Evolutionary conservation across 1,140 invertebrate genomes (phyloP).

Genomic region (Zaprionus gabonicus): DNA sequence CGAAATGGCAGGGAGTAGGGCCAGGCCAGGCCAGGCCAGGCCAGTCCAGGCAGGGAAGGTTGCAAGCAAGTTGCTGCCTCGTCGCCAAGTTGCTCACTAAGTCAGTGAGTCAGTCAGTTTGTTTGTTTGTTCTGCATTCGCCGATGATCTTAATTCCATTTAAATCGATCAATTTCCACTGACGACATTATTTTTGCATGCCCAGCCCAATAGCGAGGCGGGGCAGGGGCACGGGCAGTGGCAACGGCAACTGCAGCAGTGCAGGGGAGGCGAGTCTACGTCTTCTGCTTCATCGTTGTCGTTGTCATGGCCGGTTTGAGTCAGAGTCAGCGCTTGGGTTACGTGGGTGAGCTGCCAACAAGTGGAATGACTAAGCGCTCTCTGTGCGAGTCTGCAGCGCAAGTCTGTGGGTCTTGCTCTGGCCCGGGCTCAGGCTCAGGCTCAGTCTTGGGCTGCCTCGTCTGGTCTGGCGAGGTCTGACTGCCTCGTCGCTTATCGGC

Average conservation of each 20-base stretch:
- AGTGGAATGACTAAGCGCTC: conserved; percentile 80
- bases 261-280: conserved; percentile 13
- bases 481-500: conserved; percentile 54
- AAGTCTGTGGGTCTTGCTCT: not conserved
- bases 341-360: conserved; percentile 81
- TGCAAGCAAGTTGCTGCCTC: conserved; percentile 23
- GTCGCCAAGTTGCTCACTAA: conserved; percentile 70
- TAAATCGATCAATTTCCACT: conserved; percentile 82
- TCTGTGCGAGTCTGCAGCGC: not conserved
- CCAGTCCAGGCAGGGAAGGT: not conserved
- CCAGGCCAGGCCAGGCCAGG: not conserved
- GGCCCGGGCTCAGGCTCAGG: not conserved
- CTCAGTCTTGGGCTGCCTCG: not conserved
- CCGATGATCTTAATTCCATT: conserved; percentile 83
- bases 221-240: not conserved
- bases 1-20: conserved; percentile 25
- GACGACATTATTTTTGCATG: conserved; percentile 76
- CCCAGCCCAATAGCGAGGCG: conserved; percentile 29
- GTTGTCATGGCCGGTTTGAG: conserved; percentile 43
- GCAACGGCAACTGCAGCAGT: conserved; percentile 5
- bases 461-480: not conserved
- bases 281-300: not conserved
- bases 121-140: conserved; percentile 30
- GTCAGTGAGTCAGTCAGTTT: conserved; percentile 73
- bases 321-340: conserved; percentile 67